Evolutionary conservation across 2,113 vertebrate species (phyloP), one percentile per base, ranked within the genome.

Genomic region (Ptilonorhynchus violaceus): DNA sequence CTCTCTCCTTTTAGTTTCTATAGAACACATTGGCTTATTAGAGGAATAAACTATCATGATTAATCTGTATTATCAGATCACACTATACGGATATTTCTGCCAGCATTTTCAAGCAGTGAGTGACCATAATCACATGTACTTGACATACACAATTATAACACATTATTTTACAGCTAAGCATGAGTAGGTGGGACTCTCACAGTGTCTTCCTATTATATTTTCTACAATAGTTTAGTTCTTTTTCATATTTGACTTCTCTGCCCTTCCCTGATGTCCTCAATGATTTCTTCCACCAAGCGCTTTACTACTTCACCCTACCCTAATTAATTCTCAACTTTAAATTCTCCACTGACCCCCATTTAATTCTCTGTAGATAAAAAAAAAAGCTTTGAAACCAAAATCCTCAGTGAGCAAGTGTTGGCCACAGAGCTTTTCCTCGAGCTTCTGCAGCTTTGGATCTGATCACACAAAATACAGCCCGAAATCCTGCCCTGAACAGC

Each of bases 301-400:
- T 95, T 85, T 17, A 5, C 50, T 72, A 39, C 41, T 69, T 73
- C 81, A 85, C 28, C 52, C 64, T 53, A 46, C 74, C 47, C 79
- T 96, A 96, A 96, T 94, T 96, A 95, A 94, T 95, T 96, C 63
- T 92, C 78, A 58, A 64, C 64, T 90, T 88, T 50, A 75, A 70
- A 69, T 80, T 95, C 92, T 87, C 80, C 49, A 28, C 63, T 5
- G 28, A 69, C 60, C 67, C 72, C 69, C 75, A 81, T 8, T n/a
- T 42, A 93, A 58, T 62, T 67, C 69, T 75, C 83, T 3, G 1
- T 13, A 49, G 72, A 13, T 28, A 46, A 9, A 89, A 91, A 83
- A 91, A 52, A 39, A 39, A 39, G 84, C 92, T 91, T 52, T 53
- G 50, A 24, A 72, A 83, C 58, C 44, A 81, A 93, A 83, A 80